Percentiles rank a stretch among this genome's conserved stretches.
Conservation (phyloP, 2,113 vertebrate species). For the Harpagus bidentatus region DNA sequence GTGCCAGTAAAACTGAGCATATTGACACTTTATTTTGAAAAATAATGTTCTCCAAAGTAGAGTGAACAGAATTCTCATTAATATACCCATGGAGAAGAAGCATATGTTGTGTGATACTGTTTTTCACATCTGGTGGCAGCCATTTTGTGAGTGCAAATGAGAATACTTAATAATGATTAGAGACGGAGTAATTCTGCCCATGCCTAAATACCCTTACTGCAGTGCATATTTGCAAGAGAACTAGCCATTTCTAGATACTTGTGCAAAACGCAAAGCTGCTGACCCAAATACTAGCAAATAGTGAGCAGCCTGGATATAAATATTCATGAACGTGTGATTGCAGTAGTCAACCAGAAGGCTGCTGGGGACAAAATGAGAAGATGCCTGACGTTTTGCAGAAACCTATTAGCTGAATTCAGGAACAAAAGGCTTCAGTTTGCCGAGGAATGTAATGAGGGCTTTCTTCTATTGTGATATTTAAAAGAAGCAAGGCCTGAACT, state of each 20-base stretch:
- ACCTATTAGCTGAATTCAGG: not conserved
- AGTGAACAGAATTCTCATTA: not conserved
- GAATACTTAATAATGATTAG: not conserved
- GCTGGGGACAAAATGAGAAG: not conserved
- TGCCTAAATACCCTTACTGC: not conserved
- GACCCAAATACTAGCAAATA: not conserved
- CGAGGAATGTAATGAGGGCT: not conserved
- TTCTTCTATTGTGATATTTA: not conserved
- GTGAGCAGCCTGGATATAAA: not conserved
- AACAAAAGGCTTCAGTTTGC: slow-evolving; percentile 21
- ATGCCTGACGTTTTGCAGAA: not conserved
- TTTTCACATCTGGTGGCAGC: not conserved
- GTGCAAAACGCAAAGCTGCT: not conserved
- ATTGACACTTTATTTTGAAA: not conserved
- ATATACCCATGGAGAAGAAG: not conserved
- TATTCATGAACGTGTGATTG: not conserved
- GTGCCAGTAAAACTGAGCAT: not conserved
- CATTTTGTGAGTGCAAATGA: not conserved
- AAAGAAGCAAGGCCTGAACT: not conserved
- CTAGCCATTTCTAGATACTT: not conserved
- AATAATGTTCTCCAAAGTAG: not conserved
- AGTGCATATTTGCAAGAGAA: not conserved
- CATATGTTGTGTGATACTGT: rapidly evolving
- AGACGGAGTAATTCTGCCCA: not conserved
- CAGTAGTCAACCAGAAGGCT: not conserved